Base-by-base conservation (phyloP, 1,140 invertebrate genomes). In the Homalodisca vitripennis region DNA sequence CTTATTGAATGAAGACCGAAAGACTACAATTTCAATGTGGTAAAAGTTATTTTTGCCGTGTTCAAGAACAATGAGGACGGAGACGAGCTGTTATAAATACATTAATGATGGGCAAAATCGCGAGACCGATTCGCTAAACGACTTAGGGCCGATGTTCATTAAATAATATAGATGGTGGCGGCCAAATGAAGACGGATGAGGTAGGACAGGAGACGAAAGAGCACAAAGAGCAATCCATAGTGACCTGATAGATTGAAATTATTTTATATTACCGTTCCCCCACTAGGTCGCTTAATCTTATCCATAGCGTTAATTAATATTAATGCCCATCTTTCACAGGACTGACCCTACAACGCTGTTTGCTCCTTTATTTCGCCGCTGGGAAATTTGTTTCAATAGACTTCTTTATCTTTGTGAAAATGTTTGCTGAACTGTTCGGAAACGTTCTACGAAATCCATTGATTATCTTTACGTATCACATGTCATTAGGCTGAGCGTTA, bases 151-250 rank as follows among this genome's bases (percentile, higher is more conserved):
- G 55, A 60, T 60, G 55, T 60, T 60, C 24, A 60, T 60, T 60
- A 60, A 60, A 60, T 60, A 60, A 60, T 60, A 60, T 60, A 60
- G 55, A 60, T 60, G 55, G 55, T 60, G 55, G 55, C 27, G n/a
- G 55, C 55, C 24, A 60, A 60, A 60, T 60, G 55, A 60, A 60
- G 55, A 60, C 55, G 27, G 55, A 60, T 60, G 55, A 60, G 48
- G 13, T 17, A 17, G 34, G 34, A 53, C 12, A 53, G 13, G 48
- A 60, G 55, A 13, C 24, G 29, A 51, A 26, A 26, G 22, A 13
- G 24, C 22, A 60, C 55, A 60, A 60, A 27, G 55, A 60, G 55
- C 14, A 60, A 51, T 51, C 27, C 55, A 60, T 60, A 60, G 55
- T 60, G 55, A 60, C 55, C 55, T 30, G 55, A 60, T 60, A 60